phyloP scores from a whole-genome alignment of 1,140 invertebrate species.

The Nasonia giraulti region DNA sequence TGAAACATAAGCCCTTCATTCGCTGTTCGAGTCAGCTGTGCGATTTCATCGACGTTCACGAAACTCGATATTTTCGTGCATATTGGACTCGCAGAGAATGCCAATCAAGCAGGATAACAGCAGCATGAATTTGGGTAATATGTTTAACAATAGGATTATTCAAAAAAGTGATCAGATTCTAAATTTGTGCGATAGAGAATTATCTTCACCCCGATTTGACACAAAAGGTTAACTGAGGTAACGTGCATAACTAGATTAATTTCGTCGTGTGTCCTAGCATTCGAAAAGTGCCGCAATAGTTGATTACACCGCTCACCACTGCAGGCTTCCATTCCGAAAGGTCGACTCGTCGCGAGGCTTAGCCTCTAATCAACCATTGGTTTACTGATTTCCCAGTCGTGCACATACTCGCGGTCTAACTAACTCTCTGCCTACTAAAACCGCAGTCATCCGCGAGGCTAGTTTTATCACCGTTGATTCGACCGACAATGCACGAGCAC shows the following conservation, averaged over 20 bases:
- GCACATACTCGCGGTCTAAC: not conserved
- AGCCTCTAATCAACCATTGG: constrained; percentile 21
- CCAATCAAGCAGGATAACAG: not conserved
- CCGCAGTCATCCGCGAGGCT: no score
- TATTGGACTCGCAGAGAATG: no score
- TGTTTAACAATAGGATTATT: not conserved
- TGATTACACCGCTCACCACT: not conserved
- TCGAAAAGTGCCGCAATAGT: not conserved
- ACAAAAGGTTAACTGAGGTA: no score
- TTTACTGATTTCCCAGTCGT: not conserved
- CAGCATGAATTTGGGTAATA: not conserved
- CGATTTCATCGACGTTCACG: no score
- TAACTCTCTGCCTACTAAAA: not conserved
- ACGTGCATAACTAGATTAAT: not conserved
- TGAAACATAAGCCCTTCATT: no score
- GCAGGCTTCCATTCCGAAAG: not conserved
- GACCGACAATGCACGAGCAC: no score
- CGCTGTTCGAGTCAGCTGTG: no score
- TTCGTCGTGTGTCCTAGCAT: not conserved
- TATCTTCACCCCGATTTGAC: no score
- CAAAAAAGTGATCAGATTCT: no score
- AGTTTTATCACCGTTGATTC: no score
- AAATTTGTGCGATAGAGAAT: no score
- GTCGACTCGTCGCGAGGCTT: constrained; percentile 13
- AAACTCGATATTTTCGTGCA: no score